Base-by-base conservation (phyloP, 2,113 vertebrate genomes). In the Callopanchax toddi region DNA sequence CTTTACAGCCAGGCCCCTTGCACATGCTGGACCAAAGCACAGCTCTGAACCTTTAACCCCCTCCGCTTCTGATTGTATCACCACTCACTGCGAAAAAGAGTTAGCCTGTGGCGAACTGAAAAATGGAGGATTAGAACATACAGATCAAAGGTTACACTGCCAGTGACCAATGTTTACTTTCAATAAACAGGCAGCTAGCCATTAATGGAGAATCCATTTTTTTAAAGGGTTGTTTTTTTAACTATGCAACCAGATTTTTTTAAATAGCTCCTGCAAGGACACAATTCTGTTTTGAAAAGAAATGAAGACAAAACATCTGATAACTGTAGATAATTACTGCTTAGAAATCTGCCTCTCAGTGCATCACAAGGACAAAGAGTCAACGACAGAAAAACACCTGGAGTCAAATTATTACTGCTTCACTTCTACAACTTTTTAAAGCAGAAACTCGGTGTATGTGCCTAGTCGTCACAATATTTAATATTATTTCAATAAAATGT, bases 21-120 rank as follows among this genome's bases (percentile, higher is more conserved):
- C 78, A 79, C 83, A 79, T 37, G 67, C 65, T 66, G 78, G 78
- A 85, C 80, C 85, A 88, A 73, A 89, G 70, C 65, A 79, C 77
- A 83, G 65, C 75, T 77, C 64, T 84, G 50, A 83, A 88, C 85
- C 77, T 89, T 90, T 87, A 90, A 86, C 87, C 76, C 81, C 77
- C 45, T 80, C 71, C 59, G 65, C 66, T 74, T 66, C 67, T 8
- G 62, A 37, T 63, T 39, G 36, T 64, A 60, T 69, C 48, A 52
- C 39, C 57, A 37, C 22, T 51, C 49, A 60, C 9, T 60, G 37
- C 60, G 16, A 40, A 42, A 21, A 37, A 26, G 37, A 59, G 34
- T 4, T 48, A 55, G 57, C 59, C 71, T 75, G 60, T 3, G 29
- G 79, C 36, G 5, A 42, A 52, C 55, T 42, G 12, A 23, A 74